Conservation (phyloP, 2,888 invertebrate genomes). For the Sclerodermus sp. region DNA sequence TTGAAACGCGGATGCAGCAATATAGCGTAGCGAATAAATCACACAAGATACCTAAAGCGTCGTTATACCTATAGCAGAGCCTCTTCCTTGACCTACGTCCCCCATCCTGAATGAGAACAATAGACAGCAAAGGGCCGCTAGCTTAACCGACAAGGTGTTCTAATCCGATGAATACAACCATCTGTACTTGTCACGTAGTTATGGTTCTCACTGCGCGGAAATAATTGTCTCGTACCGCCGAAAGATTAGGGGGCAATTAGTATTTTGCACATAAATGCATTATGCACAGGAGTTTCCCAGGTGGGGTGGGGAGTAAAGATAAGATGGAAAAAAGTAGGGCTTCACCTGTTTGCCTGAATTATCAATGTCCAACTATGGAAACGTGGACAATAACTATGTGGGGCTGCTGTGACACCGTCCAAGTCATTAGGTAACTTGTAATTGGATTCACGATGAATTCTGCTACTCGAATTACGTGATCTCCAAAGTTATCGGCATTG, state of each 20-base stretch:
- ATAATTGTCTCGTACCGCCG: neutral
- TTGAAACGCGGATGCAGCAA: neutral
- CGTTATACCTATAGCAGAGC: neutral
- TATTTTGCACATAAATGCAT: too few relatives aligned
- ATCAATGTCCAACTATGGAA: too few relatives aligned
- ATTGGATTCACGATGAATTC: conserved; percentile 32
- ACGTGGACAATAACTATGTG: neutral
- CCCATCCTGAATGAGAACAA: too few relatives aligned
- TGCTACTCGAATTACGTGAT: conserved; percentile 22
- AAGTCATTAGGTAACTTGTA: conserved; percentile 36
- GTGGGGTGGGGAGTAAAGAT: too few relatives aligned
- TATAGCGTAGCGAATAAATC: neutral
- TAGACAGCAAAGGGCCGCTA: neutral
- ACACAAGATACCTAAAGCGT: neutral
- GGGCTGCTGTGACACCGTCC: neutral
- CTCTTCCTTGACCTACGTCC: too few relatives aligned
- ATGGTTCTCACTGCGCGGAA: neutral
- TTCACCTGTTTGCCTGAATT: too few relatives aligned
- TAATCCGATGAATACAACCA: neutral
- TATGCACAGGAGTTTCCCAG: too few relatives aligned
- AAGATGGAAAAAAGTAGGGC: too few relatives aligned
- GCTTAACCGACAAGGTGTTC: neutral
- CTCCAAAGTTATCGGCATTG: conserved; percentile 15
- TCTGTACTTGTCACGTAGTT: neutral
- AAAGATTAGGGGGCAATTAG: too few relatives aligned